Conservation (phyloP, 2,888 invertebrate species). For the Plebejus melissa region DNA sequence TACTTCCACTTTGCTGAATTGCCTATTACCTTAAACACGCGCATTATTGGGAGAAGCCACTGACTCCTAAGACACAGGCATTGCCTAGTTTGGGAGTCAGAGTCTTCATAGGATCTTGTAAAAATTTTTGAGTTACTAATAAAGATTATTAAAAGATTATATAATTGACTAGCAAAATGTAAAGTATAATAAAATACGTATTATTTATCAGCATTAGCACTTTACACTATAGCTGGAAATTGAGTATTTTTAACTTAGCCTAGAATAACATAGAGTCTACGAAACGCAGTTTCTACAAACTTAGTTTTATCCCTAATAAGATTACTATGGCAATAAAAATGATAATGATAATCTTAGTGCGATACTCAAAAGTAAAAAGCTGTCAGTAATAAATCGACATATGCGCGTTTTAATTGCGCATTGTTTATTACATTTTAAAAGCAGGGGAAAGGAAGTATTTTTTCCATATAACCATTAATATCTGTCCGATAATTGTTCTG, state of each 20-base stretch:
- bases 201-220: too few species aligned
- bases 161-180: background rate
- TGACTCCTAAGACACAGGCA: too few species aligned
- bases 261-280: background rate
- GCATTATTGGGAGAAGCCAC: too few species aligned
- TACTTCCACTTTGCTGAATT: background rate
- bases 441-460: slow-evolving; percentile 81
- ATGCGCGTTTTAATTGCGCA: slow-evolving; percentile 75
- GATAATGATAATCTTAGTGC: background rate
- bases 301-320: background rate
- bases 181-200: background rate
- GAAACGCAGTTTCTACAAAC: background rate
- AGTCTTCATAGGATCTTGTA: too few species aligned
- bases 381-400: slow-evolving; percentile 60
- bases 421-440: slow-evolving; percentile 76
- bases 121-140: too few species aligned
- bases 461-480: slow-evolving; percentile 84
- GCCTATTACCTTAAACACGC: background rate
- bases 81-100: too few species aligned
- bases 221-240: too few species aligned
- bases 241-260: too few species aligned
- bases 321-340: background rate
- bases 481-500: slow-evolving; percentile 82
- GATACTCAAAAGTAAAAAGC: background rate
- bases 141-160: too few species aligned